These are phyloP conservation scores for Clarias gariepinus DNA, from an alignment of 2,113 vertebrate genomes.

Conservation along the genomic window DNA sequence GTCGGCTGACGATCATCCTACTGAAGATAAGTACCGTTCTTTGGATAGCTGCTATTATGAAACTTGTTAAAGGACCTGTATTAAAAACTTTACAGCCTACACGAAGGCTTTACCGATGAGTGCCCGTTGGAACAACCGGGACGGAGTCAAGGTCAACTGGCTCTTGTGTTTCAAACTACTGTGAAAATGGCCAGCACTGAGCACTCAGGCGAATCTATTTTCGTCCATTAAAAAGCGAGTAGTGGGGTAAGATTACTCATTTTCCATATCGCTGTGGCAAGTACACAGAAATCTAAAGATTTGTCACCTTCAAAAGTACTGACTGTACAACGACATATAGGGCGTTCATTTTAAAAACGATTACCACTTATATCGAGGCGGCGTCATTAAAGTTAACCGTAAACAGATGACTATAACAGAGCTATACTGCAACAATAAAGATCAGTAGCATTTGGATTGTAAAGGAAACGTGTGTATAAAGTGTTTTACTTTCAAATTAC, in stretches of 20 bases:
- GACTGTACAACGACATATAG: not conserved
- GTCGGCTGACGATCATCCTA: constrained; percentile 19
- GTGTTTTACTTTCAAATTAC: not conserved
- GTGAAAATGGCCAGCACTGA: constrained; percentile 28
- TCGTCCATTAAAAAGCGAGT: constrained; percentile 22
- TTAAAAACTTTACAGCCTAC: constrained; percentile 51
- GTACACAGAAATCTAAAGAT: constrained; percentile 3
- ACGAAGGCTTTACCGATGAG: constrained; percentile 14
- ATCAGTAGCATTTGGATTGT: not conserved
- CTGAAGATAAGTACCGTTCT: constrained; percentile 30
- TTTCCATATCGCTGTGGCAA: constrained; percentile 2
- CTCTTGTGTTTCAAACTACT: constrained; percentile 43
- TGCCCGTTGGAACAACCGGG: not conserved
- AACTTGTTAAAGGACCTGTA: constrained; percentile 35
- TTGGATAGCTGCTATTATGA: constrained; percentile 35
- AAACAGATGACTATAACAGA: not conserved
- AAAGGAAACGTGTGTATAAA: not conserved
- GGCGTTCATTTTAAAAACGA: not conserved
- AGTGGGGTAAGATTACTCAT: not conserved
- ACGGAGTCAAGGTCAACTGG: constrained; percentile 46
- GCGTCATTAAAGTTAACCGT: not conserved
- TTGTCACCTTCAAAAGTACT: not conserved
- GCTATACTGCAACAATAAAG: not conserved
- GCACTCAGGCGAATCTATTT: constrained; percentile 42
- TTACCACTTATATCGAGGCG: not conserved